Evolutionary conservation across 2,797 vertebrate genomes (phyloP).

Genomic region (Gymnopithys bicolor): DNA sequence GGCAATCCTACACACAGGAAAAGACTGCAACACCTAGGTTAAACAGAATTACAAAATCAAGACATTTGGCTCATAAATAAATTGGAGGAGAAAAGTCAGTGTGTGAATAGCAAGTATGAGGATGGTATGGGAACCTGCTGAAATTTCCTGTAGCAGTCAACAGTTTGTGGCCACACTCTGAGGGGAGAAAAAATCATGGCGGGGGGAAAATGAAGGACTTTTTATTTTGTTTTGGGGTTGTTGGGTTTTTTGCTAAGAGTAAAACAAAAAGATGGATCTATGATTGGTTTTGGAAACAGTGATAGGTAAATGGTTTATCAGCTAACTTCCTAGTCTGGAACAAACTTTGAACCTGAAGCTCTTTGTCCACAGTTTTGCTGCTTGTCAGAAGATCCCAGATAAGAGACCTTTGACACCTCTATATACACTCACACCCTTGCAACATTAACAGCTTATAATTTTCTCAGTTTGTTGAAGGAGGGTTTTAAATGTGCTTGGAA

Average conservation of each 20-base stretch:
- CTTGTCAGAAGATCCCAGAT: background rate
- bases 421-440: rapidly evolving
- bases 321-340: background rate
- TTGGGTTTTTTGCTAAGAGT: background rate
- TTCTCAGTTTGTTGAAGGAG: background rate
- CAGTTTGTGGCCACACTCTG: background rate
- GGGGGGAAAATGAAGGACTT: background rate
- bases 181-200: background rate
- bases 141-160: background rate
- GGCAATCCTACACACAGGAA: background rate
- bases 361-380: background rate
- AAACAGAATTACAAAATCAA: background rate
- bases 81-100: background rate
- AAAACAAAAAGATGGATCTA: background rate
- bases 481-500: background rate
- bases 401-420: background rate
- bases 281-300: background rate
- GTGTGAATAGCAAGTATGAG: background rate
- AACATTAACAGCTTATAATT: background rate
- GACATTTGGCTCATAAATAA: background rate
- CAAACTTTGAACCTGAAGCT: background rate
- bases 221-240: background rate
- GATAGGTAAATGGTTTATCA: background rate
- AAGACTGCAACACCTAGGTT: background rate
- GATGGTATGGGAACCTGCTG: background rate